Evolutionary conservation across 2,113 vertebrate species (phyloP).

Genomic region (Coreoperca whiteheadi): DNA sequence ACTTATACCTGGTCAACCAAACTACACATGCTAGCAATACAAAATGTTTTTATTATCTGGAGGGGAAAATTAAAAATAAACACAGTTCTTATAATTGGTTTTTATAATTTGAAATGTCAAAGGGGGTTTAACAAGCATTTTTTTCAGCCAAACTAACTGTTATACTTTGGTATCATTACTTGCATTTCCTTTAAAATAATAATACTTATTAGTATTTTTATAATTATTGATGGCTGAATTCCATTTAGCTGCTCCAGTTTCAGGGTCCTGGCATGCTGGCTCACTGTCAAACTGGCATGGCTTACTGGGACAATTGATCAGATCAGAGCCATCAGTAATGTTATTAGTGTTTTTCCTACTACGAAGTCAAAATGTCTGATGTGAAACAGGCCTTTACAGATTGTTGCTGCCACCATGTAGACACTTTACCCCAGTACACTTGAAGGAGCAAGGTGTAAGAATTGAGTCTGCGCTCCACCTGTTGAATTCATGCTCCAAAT

Average conservation of each 20-base stretch:
- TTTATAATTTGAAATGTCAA: background rate
- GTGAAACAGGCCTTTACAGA: conserved; percentile 1
- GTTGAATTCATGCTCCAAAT: too few species aligned
- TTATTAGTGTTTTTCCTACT: background rate
- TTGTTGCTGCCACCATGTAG: background rate
- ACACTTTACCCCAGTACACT: conserved; percentile 2
- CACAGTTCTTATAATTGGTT: background rate
- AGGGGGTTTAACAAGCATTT: background rate
- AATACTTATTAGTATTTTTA: background rate
- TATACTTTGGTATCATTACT: background rate
- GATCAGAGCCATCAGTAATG: background rate
- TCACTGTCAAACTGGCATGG: too few species aligned
- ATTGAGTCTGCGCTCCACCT: too few species aligned
- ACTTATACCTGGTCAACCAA: background rate
- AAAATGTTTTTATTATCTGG: background rate
- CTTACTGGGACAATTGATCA: background rate
- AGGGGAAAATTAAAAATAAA: background rate
- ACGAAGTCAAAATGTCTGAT: background rate
- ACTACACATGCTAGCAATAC: background rate
- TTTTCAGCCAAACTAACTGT: background rate
- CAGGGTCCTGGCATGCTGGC: background rate
- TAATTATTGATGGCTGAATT: background rate
- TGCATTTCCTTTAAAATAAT: background rate
- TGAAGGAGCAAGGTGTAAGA: conserved; percentile 1
- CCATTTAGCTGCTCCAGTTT: conserved; percentile 1